These are phyloP conservation scores for Hetaerina titia DNA, from an alignment of 2,888 invertebrate genomes.

Conservation along the genomic window DNA sequence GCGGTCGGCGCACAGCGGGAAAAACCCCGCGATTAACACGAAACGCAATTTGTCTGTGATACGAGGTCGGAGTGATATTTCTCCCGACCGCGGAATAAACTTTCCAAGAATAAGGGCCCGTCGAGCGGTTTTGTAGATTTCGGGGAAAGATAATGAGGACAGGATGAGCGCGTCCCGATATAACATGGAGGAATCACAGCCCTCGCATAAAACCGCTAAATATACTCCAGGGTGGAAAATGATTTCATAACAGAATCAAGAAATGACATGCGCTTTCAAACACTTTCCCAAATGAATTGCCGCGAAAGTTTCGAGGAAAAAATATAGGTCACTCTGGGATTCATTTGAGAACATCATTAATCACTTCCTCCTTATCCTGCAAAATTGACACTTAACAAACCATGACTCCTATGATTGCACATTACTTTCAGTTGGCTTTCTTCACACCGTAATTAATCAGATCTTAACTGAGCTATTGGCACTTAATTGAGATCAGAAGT, in stretches of 20 bases:
- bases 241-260: neutral
- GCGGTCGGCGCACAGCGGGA: neutral
- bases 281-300: neutral
- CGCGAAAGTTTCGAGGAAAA: slow-evolving; percentile 8
- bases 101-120: neutral
- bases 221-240: neutral
- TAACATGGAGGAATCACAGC: neutral
- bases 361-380: slow-evolving; percentile 15
- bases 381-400: neutral
- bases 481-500: neutral
- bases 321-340: neutral
- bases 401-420: neutral
- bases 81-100: slow-evolving; percentile 37
- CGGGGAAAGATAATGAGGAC: slow-evolving; percentile 38
- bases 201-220: neutral
- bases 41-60: slow-evolving; percentile 31
- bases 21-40: slow-evolving; percentile 35
- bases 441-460: neutral
- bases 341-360: neutral
- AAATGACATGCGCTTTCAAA: slow-evolving; percentile 22
- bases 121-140: neutral
- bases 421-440: neutral
- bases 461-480: neutral
- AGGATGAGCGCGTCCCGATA: neutral
- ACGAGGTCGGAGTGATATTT: neutral